Evolutionary conservation across 2,888 invertebrate genomes (phyloP), one percentile per base, ranked within the genome.

Genomic region (Tetheella fluctuosa): DNA sequence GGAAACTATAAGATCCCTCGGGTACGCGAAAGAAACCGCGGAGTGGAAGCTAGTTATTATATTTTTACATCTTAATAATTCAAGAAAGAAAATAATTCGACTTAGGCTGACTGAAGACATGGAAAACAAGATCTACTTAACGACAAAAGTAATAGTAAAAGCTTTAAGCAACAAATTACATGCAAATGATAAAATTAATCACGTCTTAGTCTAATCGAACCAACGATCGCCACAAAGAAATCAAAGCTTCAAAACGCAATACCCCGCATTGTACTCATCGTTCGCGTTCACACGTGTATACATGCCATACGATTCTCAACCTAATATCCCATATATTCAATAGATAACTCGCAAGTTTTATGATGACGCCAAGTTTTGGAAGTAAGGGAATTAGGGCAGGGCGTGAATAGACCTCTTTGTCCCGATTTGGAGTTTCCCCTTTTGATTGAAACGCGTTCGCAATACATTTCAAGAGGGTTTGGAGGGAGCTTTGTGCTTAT

Each of bases 381-480:
- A 39, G 39, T 30, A 12, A 34, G 59, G 59, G 65, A 75, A 74
- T 75, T 70, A 68, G 74, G 76, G 66, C 71, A 68, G 62, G 66
- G 60, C 56, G n/a, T 39, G 39, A n/a, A n/a, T 39, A 39, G 15
- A n/a, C 39, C 60, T 69, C 64, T 69, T 67, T 73, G 76, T 68
- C 65, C 65, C 63, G 64, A 30, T 30, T 65, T 65, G 39, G 39
- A 39, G 39, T 68, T 37, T 48, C 58, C 62, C 60, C 58, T 61
- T 64, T 67, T 67, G 75, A 77, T 77, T 77, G 75, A 77, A 77
- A 70, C 74, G 71, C 71, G 71, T 64, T 73, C 66, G 68, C 71
- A 60, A 68, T 72, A 55, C 55, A 37, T 34, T 48, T 55, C 34
- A 34, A 55, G 55, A 55, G 55, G 55, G 55, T 25, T 13, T n/a